Percentiles rank a stretch among this genome's conserved stretches.
Evolutionary conservation across 2,888 invertebrate genomes (phyloP).

Genomic region (Rotaria socialis): DNA sequence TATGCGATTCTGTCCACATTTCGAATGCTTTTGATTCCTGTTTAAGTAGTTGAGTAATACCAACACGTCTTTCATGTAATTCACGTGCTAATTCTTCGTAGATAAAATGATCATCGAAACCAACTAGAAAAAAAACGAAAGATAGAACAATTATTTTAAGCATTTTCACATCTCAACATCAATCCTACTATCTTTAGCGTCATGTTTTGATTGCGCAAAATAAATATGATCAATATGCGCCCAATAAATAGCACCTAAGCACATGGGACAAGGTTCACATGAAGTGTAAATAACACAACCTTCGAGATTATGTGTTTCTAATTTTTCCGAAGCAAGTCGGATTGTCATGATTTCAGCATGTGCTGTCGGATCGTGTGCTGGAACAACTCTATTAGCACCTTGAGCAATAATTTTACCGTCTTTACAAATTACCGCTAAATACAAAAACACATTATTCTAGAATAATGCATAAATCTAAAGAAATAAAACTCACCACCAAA

Average conservation of each 20-base stretch:
- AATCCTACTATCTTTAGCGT: background rate
- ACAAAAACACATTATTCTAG: too few species aligned
- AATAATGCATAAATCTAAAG: background rate
- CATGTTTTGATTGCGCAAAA: background rate
- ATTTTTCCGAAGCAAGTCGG: background rate
- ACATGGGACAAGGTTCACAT: constrained; percentile 24
- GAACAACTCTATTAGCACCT: background rate
- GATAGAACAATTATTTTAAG: background rate
- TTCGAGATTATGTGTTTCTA: constrained; percentile 8
- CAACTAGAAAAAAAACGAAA: background rate
- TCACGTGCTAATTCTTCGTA: constrained; percentile 11
- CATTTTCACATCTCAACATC: background rate
- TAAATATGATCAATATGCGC: background rate
- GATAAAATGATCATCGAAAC: constrained; percentile 2
- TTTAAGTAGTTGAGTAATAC: background rate
- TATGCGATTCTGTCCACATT: background rate
- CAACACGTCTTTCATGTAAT: constrained; percentile 13
- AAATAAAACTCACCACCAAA: background rate
- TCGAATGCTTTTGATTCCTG: background rate
- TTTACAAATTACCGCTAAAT: background rate
- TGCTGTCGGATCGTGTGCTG: background rate
- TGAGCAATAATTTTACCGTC: background rate
- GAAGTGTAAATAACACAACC: constrained; percentile 9
- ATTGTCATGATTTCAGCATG: constrained; percentile 13
- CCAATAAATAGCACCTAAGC: constrained; percentile 25